Conservation (phyloP, 2,888 invertebrate species). For the Laspeyria flexula region DNA sequence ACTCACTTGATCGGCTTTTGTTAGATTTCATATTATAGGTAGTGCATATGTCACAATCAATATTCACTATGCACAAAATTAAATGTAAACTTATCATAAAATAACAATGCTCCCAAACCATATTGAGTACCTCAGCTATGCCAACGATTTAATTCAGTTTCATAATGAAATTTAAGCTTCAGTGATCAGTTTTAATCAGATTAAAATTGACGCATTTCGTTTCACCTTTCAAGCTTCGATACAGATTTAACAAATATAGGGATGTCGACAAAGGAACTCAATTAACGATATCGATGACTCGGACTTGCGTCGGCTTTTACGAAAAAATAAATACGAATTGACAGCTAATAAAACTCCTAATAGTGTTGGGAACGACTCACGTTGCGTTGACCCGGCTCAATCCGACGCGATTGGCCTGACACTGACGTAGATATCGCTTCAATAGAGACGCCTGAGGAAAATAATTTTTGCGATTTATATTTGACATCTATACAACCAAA, state of each 20-base stretch:
- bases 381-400: conserved; percentile 69
- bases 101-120: conserved; percentile 1
- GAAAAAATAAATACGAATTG: conserved; percentile 53
- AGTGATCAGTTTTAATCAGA: conserved; percentile 18
- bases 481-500: conserved; percentile 47
- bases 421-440: conserved; percentile 51
- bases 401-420: conserved; percentile 54
- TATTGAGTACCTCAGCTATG: neutral
- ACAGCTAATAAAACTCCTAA: conserved; percentile 72
- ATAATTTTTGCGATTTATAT: conserved; percentile 50
- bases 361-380: conserved; percentile 55
- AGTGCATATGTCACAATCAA: too few relatives aligned
- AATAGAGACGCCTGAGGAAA: conserved; percentile 39
- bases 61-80: too few relatives aligned
- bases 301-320: conserved; percentile 20
- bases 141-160: conserved; percentile 16
- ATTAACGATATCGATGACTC: conserved; percentile 27
- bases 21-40: too few relatives aligned
- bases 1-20: too few relatives aligned
- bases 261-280: conserved; percentile 27
- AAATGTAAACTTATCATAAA: conserved; percentile 1
- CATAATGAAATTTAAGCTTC: conserved; percentile 2
- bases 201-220: conserved; percentile 11
- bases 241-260: conserved; percentile 18
- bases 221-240: conserved; percentile 19